Percentiles rank a stretch among this genome's conserved stretches.
Evolutionary conservation across 2,888 invertebrate species (phyloP).

Genomic region (Emmelina monodactyla): DNA sequence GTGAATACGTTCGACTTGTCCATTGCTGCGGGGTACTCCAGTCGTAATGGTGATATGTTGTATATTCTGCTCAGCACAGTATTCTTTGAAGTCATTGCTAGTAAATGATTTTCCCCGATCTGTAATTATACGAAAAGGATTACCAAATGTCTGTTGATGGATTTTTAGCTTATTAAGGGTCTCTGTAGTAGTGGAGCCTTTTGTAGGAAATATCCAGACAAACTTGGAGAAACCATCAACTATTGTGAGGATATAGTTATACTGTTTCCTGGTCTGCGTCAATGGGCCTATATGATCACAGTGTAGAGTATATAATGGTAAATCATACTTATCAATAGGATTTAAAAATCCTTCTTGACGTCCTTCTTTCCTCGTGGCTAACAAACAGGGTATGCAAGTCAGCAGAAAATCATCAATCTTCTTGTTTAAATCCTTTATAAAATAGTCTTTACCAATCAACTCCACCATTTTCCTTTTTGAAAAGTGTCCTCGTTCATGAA

Average conservation of each 20-base stretch:
- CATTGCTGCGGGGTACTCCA: conserved; percentile 27
- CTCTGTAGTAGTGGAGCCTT: conserved; percentile 22
- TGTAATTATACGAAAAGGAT: conserved; percentile 25
- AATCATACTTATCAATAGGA: conserved; percentile 23
- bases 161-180: conserved; percentile 20
- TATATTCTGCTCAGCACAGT: conserved; percentile 27
- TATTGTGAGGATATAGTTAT: conserved; percentile 27
- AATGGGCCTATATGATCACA: conserved; percentile 30
- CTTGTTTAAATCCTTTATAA: conserved; percentile 11
- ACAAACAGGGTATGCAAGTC: conserved; percentile 16
- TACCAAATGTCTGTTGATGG: conserved; percentile 26
- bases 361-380: conserved; percentile 19
- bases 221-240: conserved; percentile 31
- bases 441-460: conserved; percentile 13
- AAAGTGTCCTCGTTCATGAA: conserved; percentile 18
- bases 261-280: conserved; percentile 22
- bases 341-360: conserved; percentile 23
- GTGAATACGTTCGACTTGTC: conserved; percentile 19
- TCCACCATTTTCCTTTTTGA: conserved; percentile 13
- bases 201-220: conserved; percentile 28
- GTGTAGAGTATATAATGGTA: conserved; percentile 25
- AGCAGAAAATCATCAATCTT: conserved; percentile 14
- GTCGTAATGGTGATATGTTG: conserved; percentile 21
- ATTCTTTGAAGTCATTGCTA: conserved; percentile 23
- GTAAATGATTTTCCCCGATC: conserved; percentile 31